Evolutionary conservation across 2,797 vertebrate genomes (phyloP).

Genomic region (Leuciscus waleckii): DNA sequence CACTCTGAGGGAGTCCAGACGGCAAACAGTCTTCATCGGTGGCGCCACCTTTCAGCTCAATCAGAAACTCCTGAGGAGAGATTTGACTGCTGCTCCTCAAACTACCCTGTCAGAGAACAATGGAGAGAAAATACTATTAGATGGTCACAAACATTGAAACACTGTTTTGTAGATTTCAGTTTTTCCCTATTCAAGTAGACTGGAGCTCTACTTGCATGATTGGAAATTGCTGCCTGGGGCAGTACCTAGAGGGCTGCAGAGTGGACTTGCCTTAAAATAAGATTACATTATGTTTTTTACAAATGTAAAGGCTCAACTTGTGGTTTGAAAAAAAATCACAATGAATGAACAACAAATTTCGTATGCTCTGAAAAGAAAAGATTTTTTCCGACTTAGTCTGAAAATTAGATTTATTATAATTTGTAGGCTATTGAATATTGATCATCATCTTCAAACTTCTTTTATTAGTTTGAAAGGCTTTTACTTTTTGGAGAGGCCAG

Average conservation of each 20-base stretch:
- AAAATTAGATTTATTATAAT: too few relatives aligned
- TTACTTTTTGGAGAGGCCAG: conserved; percentile 13
- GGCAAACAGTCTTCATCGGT: conserved; percentile 89
- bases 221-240: background rate
- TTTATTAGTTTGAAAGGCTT: conserved; percentile 25
- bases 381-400: background rate
- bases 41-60: conserved; percentile 89
- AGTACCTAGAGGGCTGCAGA: background rate
- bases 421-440: background rate
- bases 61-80: conserved; percentile 93
- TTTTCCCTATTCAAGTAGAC: background rate
- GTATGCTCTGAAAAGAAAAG: background rate
- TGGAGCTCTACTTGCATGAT: background rate
- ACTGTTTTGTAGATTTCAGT: background rate
- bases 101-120: conserved; percentile 80
- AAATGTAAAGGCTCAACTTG: background rate
- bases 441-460: background rate
- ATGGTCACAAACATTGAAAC: background rate
- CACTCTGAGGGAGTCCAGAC: conserved; percentile 93
- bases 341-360: background rate
- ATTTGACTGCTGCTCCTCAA: conserved; percentile 90
- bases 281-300: background rate
- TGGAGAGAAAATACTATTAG: conserved; percentile 1
- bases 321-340: background rate
- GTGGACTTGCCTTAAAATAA: background rate